Base-by-base conservation (phyloP, 2,113 vertebrate genomes). In the Rutilus rutilus region DNA sequence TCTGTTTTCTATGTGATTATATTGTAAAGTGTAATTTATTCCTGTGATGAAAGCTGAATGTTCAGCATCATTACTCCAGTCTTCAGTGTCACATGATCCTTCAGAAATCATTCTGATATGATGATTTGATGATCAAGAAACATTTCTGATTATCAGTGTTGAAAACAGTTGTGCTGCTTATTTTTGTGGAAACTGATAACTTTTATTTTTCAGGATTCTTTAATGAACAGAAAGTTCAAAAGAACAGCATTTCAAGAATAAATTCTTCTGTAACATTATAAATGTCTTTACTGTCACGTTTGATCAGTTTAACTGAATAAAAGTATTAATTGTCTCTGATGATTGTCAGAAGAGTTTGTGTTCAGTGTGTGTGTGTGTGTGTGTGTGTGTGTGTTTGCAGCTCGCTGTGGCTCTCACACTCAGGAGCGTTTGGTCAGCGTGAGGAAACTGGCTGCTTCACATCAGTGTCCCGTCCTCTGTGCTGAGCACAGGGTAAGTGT, bases 401-500 rank as follows among this genome's bases (percentile, higher is more conserved):
- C 93, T 83, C 94, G 95, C 5, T 89, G 88, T 4, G 85, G 79
- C 7, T 90, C 88, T 0, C 85, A 89, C 47, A 87, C 93, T 11
- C 52, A 88, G 33, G 92, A 93, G 73, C 91, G 90, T 0, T 82
- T 95, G 87, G 85, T 92, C 9, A 90, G 89, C 14, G 88, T 93
- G 75, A 93, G 93, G 60, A 93, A 89, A 75, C 86, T 95, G 69
- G 93, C 94, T 3, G 91, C 93, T 0, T 93, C 90, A 1, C 91
- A 93, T 6, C 89, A 90, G 80, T 93, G 94, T 79, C 92, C 95
- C 12, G 86, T 96, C 54, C 88, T 96, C 84, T 95, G 92, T 87
- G 92, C 92, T 2, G 95, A 96, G 88, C 91, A 93, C 87, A 90
- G 93, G 94, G 95, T 96, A 84, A 27, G 19, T 3, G 1, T 14